Evolutionary conservation across 2,888 invertebrate species (phyloP), one percentile per base, ranked within the genome.

Genomic region (Uropetala carovei): DNA sequence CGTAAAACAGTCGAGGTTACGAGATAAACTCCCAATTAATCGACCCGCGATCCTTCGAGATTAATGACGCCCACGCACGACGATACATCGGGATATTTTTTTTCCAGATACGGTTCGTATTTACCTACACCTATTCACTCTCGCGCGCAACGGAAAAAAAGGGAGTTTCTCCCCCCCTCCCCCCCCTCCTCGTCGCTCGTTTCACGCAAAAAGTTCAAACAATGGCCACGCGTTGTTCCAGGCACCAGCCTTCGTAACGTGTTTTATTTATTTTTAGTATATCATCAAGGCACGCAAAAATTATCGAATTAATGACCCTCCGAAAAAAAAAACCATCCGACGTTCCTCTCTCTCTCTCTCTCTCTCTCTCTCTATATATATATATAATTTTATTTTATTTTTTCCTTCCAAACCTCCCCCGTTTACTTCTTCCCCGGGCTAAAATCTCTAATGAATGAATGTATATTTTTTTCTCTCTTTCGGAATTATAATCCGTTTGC

Each of bases 401-500:
- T 68, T 68, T 68, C 9, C 18, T 43, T 4, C n/a, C 16, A 10
- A 22, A 13, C n/a, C 68, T 43, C 5, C 64, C 68, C n/a, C 22
- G 22, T 68, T 68, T 68, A n/a, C 22, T 68, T 68, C 68, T 18
- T 68, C n/a, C 68, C 8, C n/a, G 8, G 18, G 68, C 68, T 22
- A 13, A 68, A 22, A 68, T 1, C n/a, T 68, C 68, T 68, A 68
- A 68, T 68, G 68, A 68, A 68, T 68, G 68, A 68, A 68, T 68
- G 68, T 8, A 18, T n/a, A n/a, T 68, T 22, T 68, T 5, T 68
- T 68, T 68, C 22, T 68, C 68, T 1, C 43, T 22, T 18, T 68
- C 68, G n/a, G n/a, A n/a, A 22, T 68, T 68, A 68, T 68, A 68
- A 68, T 68, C 68, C n/a, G 68, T 68, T 68, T n/a, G 68, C 68